Evolutionary conservation across 2,888 invertebrate species (phyloP), one percentile per base, ranked within the genome.

Genomic region (Molanna angustata): DNA sequence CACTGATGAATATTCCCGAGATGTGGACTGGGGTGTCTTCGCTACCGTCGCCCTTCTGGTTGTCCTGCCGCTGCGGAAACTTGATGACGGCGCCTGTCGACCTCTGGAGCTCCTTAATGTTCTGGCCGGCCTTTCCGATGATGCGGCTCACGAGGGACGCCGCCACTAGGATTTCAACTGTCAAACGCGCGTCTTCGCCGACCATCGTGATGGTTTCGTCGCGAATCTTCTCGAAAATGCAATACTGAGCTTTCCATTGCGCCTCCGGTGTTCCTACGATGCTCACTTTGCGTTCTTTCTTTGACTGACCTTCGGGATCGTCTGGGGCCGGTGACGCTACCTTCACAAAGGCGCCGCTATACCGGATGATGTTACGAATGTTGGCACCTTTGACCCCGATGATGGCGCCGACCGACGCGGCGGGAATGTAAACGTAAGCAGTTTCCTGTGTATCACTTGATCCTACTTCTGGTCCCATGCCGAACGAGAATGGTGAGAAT

Each of bases 261-360:
- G 41, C 19, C 21, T 41, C 41, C 19, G 41, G 4, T 4, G 4
- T 41, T 9, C 41, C 41, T 3, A 41, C 20, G 18, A 41, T n/a
- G 6, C 20, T 41, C 2, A 41, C 41, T 21, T 41, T 41, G 13
- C 41, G 14, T 13, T 41, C 41, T 21, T 17, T 20, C 21, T 19
- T 13, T 3, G n/a, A n/a, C 3, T 3, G 4, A 2, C 21, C 11
- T 21, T 41, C 41, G 2, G 19, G 2, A 19, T 41, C 41, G 13
- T 17, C 20, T 11, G 19, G 20, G 4, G 4, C 6, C 27, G 27
- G 27, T n/a, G n/a, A n/a, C 7, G 19, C 41, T 21, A 41, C 21
- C 21, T 41, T 41, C 2, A 41, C 21, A 20, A 14, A 41, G 4
- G 41, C 41, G 19, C 41, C 41, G 13, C 41, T 41, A 21, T 41